phyloP scores from a whole-genome alignment of 2,797 vertebrate genomes.

The Orestias chungarensis region DNA sequence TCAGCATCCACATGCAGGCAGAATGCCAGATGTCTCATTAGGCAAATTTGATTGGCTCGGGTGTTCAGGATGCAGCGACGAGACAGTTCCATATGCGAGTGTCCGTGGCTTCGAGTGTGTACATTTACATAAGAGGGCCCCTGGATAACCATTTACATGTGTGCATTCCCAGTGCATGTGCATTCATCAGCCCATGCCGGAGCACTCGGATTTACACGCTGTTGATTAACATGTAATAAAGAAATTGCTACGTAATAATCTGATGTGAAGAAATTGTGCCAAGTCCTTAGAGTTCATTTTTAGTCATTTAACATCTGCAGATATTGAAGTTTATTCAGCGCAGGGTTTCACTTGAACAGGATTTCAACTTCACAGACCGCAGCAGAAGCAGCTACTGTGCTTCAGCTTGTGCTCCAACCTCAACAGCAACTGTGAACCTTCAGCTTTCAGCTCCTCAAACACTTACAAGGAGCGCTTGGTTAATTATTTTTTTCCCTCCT shows the following conservation, averaged over 20 bases:
- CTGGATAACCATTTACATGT: slow-evolving; percentile 69
- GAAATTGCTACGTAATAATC: slow-evolving; percentile 4
- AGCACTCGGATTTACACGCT: slow-evolving; percentile 15
- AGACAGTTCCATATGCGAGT: slow-evolving; percentile 71
- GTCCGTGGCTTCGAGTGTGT: slow-evolving; percentile 40
- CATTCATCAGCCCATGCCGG: slow-evolving; percentile 42
- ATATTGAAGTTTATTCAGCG: background rate
- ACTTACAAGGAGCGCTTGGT: background rate
- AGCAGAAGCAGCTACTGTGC: background rate
- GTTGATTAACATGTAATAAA: background rate
- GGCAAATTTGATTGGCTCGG: slow-evolving; percentile 77
- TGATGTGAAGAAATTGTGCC: background rate
- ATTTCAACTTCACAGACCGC: background rate
- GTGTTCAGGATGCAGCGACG: slow-evolving; percentile 70
- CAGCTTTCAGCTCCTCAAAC: background rate
- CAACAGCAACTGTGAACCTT: slow-evolving; percentile 13
- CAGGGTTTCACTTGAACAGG: background rate
- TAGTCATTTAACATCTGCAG: background rate
- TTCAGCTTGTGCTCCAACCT: slow-evolving; percentile 6
- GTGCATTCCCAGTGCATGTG: slow-evolving; percentile 54
- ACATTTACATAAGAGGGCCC: slow-evolving; percentile 69
- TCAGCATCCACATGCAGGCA: slow-evolving; percentile 75
- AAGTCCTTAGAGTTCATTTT: background rate
- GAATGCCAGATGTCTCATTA: slow-evolving; percentile 81
- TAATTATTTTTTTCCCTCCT: slow-evolving; percentile 3